Percentiles rank a stretch among this genome's conserved stretches.
Conservation (phyloP, 2,888 invertebrate genomes). For the Morpho achilles region DNA sequence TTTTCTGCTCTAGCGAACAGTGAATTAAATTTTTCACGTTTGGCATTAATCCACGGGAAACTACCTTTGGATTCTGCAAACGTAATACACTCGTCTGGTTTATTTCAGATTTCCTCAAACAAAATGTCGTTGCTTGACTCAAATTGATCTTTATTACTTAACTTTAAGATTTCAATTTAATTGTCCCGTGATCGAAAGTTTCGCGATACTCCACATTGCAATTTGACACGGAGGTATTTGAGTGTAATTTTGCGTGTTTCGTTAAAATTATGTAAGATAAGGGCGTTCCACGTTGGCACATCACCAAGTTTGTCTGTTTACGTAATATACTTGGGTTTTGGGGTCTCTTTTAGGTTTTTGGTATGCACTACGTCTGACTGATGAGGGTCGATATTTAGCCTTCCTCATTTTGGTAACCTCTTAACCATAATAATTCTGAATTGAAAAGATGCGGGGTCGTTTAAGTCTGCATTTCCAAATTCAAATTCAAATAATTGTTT, state of each 20-base stretch:
- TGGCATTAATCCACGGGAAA: slow-evolving; percentile 19
- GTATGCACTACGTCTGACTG: slow-evolving; percentile 4
- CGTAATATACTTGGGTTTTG: slow-evolving; percentile 19
- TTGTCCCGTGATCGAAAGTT: background rate
- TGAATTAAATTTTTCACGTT: background rate
- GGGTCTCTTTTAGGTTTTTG: slow-evolving; percentile 17
- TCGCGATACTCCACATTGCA: slow-evolving; percentile 6
- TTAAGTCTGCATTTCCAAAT: too few species aligned
- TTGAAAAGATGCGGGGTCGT: too few species aligned
- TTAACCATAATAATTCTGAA: too few species aligned
- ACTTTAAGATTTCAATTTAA: background rate
- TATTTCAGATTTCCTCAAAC: slow-evolving; percentile 30
- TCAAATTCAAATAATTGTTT: too few species aligned
- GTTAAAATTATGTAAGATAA: slow-evolving; percentile 25
- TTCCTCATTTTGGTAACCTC: too few species aligned
- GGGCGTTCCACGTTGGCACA: slow-evolving; percentile 31
- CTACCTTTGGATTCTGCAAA: slow-evolving; percentile 11
- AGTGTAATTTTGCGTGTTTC: slow-evolving; percentile 25
- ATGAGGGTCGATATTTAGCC: slow-evolving; percentile 14
- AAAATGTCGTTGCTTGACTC: slow-evolving; percentile 2
- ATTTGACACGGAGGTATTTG: slow-evolving; percentile 19
- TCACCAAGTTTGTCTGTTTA: slow-evolving; percentile 29
- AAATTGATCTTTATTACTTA: slow-evolving; percentile 1
- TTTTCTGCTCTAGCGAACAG: too few species aligned
- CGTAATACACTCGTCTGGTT: slow-evolving; percentile 23